Conservation (phyloP, 2,888 invertebrate species). For the Drosophila recens region DNA sequence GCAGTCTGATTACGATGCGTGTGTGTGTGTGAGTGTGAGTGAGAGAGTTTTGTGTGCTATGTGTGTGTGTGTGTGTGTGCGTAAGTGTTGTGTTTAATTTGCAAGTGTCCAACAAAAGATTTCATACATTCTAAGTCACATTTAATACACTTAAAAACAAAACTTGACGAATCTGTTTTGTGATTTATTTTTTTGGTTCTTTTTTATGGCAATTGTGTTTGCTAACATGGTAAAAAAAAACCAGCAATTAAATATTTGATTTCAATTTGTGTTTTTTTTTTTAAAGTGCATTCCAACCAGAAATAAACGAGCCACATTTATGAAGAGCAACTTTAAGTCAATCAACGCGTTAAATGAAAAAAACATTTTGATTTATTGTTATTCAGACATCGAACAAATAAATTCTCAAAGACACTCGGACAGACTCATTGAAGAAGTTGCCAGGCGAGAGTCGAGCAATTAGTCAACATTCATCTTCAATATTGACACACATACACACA, state of each 20-base stretch:
- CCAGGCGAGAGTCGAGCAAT: neutral
- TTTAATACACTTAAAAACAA: neutral
- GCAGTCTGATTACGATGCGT: slow-evolving; percentile 11
- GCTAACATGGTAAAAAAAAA: too few species aligned
- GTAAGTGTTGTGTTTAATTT: slow-evolving; percentile 2
- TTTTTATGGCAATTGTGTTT: too few species aligned
- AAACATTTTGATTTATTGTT: neutral
- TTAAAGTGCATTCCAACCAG: too few species aligned
- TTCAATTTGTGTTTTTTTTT: too few species aligned
- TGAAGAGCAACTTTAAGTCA: neutral
- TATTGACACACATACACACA: neutral
- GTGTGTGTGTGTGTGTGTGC: neutral
- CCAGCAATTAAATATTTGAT: too few species aligned
- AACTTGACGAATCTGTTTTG: too few species aligned
- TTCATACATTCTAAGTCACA: neutral
- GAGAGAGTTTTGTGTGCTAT: too few species aligned
- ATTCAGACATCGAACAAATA: neutral
- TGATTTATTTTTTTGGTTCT: too few species aligned
- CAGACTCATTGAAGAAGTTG: neutral
- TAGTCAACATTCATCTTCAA: neutral
- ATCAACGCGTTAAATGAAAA: neutral
- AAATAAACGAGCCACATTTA: too few species aligned
- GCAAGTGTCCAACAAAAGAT: neutral
- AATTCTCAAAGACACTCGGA: neutral
- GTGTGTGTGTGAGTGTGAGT: neutral